Evolutionary conservation across 2,113 vertebrate genomes (phyloP), one percentile per base, ranked within the genome.

Genomic region (Oreochromis niloticus): DNA sequence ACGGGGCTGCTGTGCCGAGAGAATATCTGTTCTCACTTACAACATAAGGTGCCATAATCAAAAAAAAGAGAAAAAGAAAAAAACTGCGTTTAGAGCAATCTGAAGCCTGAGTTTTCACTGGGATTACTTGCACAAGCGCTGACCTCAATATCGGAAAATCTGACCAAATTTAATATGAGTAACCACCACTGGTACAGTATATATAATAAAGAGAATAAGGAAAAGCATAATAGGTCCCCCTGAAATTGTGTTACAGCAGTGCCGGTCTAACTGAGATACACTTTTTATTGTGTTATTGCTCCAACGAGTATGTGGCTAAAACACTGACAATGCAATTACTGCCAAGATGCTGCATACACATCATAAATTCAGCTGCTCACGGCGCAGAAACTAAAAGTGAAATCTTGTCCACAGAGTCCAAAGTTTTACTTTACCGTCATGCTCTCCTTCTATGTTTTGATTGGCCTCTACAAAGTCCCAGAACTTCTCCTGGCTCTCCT

Each of bases 381-480:
- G 24, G 88, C 81, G 6, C n/a, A 57, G 16, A 83, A n/a, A 89
- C 6, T 61, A 7, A 89, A 90, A 93, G 80, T 82, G 90, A 92
- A 94, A 93, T 78, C 92, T 82, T 41, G 50, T 86, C 22, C 43
- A 30, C 11, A 32, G 75, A n/a, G 68, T 50, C 19, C 68, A 59
- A 73, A 57, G 89, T 43, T 91, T 97, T 95, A 98, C 52, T 85
- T 97, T 97, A 99, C 98, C 97, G 59, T 97, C 96, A 79, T 96
- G 94, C 85, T 97, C 95, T 90, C 97, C 93, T 92, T 96, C 94
- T 91, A 98, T 96, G 92, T 96, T 96, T 91, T 98, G 96, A 96
- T 96, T 98, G 93, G 97, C 96, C 93, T 98, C 97, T 87, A 99
- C 97, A 95, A 99, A 99, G 91, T 96, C 97, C 99, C 99, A 99